Evolutionary conservation across 2,797 vertebrate genomes (phyloP).

Genomic region (Tokudaia tokunoshimensis): DNA sequence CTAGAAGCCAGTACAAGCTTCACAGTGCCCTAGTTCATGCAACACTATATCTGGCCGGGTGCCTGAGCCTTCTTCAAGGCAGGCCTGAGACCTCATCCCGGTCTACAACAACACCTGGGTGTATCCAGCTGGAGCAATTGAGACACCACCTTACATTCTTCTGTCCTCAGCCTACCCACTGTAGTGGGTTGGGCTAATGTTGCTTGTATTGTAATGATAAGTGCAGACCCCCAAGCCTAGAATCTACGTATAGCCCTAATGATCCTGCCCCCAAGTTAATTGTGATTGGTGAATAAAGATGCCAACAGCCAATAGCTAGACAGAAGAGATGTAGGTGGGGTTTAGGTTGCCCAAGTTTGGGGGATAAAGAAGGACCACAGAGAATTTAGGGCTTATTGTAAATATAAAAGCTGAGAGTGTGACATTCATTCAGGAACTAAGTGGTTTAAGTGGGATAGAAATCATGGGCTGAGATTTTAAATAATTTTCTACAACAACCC

Average conservation of each 20-base stretch:
- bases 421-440: neutral
- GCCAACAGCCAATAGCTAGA: neutral
- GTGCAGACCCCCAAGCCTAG: neutral
- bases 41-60: neutral
- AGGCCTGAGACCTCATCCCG: neutral
- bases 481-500: neutral
- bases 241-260: neutral
- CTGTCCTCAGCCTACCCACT: neutral
- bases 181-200: neutral
- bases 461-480: neutral
- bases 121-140: neutral
- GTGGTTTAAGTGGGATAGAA: neutral
- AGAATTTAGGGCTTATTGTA: neutral
- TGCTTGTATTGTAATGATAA: neutral
- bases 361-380: neutral
- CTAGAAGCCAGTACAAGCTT: neutral
- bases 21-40: neutral
- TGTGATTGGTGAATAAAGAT: neutral
- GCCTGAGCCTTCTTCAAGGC: neutral
- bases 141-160: neutral
- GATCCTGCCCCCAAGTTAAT: neutral
- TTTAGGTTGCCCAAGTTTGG: neutral
- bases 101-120: neutral
- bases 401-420: neutral
- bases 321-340: neutral